Percentiles rank a stretch among this genome's conserved stretches.
phyloP scores from a whole-genome alignment of 2,113 vertebrate genomes.

The Tonatia bakeri region DNA sequence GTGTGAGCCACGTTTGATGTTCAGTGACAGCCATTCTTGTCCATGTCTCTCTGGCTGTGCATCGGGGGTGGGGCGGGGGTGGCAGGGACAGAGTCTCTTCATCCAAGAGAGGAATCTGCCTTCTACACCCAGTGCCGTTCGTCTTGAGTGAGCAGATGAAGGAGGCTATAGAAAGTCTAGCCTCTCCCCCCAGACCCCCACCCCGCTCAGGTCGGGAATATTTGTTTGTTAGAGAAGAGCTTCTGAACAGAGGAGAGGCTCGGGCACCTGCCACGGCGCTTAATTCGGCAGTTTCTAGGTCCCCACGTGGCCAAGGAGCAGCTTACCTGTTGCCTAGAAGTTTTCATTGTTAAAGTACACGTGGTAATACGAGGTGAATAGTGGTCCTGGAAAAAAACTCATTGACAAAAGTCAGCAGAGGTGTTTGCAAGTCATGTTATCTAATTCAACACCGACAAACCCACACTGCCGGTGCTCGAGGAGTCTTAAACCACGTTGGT shows the following conservation, averaged over 20 bases:
- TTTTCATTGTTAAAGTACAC: background rate
- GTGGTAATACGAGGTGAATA: background rate
- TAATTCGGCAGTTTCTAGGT: background rate
- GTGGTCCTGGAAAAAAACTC: background rate
- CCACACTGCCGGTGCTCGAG: background rate
- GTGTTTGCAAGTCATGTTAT: background rate
- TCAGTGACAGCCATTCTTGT: background rate
- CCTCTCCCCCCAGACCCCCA: background rate
- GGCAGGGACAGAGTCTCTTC: background rate
- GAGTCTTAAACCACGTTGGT: background rate
- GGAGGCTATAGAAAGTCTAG: background rate
- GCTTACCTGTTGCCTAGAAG: background rate
- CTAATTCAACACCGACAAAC: background rate
- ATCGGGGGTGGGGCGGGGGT: background rate
- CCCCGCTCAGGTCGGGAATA: background rate
- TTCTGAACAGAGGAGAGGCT: background rate
- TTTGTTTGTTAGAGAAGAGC: background rate
- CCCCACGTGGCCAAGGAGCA: background rate
- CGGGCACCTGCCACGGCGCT: background rate
- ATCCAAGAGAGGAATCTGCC: background rate
- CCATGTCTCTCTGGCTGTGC: background rate
- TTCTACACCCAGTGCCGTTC: background rate
- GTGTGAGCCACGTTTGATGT: background rate
- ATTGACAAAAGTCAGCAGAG: background rate
- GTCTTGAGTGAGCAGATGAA: background rate